These are phyloP conservation scores for Grallaria varia DNA, from an alignment of 2,113 vertebrate genomes.

Conservation along the genomic window DNA sequence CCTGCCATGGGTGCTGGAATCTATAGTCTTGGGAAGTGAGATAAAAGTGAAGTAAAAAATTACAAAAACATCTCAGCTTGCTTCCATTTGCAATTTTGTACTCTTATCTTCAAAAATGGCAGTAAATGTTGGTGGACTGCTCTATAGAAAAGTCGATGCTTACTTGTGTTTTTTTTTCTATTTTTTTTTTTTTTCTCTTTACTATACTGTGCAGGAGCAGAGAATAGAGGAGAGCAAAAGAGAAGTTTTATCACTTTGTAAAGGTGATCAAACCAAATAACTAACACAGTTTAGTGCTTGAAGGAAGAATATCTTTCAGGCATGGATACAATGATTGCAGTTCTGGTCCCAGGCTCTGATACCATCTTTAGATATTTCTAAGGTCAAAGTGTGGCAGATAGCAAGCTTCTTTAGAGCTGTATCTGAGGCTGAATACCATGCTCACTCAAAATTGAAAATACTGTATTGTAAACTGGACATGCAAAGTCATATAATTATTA, in stretches of 20 bases:
- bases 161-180: background rate
- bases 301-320: background rate
- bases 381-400: background rate
- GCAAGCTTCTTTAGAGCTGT: background rate
- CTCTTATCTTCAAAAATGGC: background rate
- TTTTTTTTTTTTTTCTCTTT: background rate
- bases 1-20: background rate
- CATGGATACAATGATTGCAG: background rate
- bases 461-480: background rate
- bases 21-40: background rate
- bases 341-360: background rate
- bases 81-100: background rate
- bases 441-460: background rate
- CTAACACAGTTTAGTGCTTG: background rate
- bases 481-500: background rate
- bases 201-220: background rate
- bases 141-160: background rate
- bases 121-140: background rate
- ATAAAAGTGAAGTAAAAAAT: background rate
- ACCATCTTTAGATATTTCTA: background rate
- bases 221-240: background rate
- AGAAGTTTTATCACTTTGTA: background rate
- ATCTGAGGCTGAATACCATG: background rate
- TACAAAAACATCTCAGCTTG: background rate
- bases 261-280: background rate